Evolutionary conservation across 2,113 vertebrate genomes (phyloP).

Genomic region (Chaetura pelagica): DNA sequence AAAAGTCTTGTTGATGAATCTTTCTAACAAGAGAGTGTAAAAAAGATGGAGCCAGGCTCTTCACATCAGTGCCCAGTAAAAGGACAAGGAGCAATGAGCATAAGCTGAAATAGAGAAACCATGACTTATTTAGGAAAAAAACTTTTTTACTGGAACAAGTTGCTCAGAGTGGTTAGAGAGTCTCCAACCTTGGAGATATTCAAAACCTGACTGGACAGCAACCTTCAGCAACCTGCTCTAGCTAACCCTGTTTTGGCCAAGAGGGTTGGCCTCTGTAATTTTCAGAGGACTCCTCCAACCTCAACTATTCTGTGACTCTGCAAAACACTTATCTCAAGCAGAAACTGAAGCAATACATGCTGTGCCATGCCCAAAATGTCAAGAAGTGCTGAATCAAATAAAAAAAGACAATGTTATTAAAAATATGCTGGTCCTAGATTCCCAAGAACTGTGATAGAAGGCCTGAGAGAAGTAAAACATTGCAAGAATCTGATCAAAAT

Average conservation of each 20-base stretch:
- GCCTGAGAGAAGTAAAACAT: neutral
- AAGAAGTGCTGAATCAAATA: neutral
- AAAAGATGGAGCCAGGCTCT: neutral
- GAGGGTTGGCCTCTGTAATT: neutral
- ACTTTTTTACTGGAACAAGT: neutral
- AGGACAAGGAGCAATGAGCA: neutral
- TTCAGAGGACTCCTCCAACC: neutral
- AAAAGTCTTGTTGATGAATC: neutral
- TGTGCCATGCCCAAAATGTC: neutral
- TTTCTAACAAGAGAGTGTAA: neutral
- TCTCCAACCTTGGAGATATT: neutral
- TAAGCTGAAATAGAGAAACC: neutral
- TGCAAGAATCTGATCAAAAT: neutral
- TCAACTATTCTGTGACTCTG: neutral
- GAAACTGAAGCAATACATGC: neutral
- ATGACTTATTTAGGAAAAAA: neutral
- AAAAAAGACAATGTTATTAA: neutral
- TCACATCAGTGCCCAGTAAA: neutral
- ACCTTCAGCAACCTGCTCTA: neutral
- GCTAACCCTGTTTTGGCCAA: neutral
- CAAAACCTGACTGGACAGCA: neutral
- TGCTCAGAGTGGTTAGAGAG: neutral
- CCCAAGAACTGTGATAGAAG: neutral
- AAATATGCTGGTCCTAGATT: neutral
- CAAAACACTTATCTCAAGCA: neutral